These are phyloP conservation scores for Blastobasis adustella DNA, from an alignment of 2,888 invertebrate species.

Conservation along the genomic window DNA sequence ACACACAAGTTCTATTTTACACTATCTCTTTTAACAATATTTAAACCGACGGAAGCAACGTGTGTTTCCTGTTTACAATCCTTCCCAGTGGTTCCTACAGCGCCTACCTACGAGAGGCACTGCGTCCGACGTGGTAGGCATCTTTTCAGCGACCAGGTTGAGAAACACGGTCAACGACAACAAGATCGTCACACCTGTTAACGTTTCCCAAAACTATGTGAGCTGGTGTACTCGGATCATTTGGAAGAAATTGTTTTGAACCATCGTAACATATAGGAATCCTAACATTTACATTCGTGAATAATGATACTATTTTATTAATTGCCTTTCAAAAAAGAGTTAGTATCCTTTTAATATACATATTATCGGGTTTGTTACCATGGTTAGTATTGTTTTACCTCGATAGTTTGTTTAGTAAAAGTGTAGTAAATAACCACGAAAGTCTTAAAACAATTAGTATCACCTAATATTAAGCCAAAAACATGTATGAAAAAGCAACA, in stretches of 20 bases:
- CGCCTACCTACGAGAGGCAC: conserved; percentile 86
- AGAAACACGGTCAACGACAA: conserved; percentile 98
- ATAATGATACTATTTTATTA: no score
- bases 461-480: no score
- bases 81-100: conserved; percentile 20
- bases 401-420: no score
- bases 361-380: no score
- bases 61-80: conserved; percentile 13
- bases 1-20: no score
- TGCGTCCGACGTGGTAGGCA: conserved; percentile 91
- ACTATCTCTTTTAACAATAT: no score
- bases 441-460: no score
- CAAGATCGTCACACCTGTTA: conserved; percentile 96
- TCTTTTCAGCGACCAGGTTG: conserved; percentile 97
- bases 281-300: neutral
- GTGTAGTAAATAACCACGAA: no score
- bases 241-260: neutral
- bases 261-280: neutral
- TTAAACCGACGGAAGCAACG: conserved; percentile 25
- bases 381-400: no score
- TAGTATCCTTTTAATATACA: no score
- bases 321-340: no score
- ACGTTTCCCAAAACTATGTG: conserved; percentile 40
- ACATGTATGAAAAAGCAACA: no score
- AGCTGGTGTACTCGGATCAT: neutral